Evolutionary conservation across 2,888 invertebrate genomes (phyloP), one percentile per base, ranked within the genome.

Genomic region (Scaptomyza reducta): DNA sequence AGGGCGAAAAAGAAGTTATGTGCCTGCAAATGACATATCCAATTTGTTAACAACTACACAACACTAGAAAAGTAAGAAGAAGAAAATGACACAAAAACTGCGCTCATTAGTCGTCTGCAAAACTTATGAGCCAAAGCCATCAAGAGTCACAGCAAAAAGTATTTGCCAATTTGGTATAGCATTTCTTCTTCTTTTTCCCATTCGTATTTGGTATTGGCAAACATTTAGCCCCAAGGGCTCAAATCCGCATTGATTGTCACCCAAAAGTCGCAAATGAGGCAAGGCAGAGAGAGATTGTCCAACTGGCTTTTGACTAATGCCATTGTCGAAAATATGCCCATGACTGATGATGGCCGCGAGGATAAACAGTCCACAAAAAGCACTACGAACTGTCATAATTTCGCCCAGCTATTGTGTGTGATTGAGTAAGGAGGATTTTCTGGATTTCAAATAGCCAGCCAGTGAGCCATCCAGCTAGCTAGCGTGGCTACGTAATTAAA

Each of bases 311-410:
- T 81, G 87, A 71, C 73, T 84, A 78, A 82, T 84, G 85, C 82
- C 79, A 81, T 76, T 82, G 87, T 84, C 85, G 50, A 74, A 87
- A 85, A 85, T 81, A 82, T 82, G 82, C 62, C 86, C 74, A 79
- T 80, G 85, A 84, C 85, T 78, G 81, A 82, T 82, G 63, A 35
- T 72, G 56, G 65, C 71, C 74, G 68, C 54, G 60, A 25, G 71
- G 77, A 73, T 35, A 50, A 47, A 25, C 50, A 55, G 49, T 18
- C 40, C 53, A 50, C 40, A 10, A 10, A 40, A 22, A 62, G 50
- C 49, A 57, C 35, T 69, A 67, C 16, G 40, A 40, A 50, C 61
- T 63, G 57, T 62, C 63, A 70, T 74, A 71, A 67, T 63, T 70
- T 50, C 3, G 33, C 45, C 49, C 46, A 53, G 62, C 56, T 41